Percentiles rank a stretch among this genome's conserved stretches.
These are phyloP conservation scores for Galago senegalensis DNA, from an alignment of 2,797 vertebrate genomes.

Conservation along the genomic window DNA sequence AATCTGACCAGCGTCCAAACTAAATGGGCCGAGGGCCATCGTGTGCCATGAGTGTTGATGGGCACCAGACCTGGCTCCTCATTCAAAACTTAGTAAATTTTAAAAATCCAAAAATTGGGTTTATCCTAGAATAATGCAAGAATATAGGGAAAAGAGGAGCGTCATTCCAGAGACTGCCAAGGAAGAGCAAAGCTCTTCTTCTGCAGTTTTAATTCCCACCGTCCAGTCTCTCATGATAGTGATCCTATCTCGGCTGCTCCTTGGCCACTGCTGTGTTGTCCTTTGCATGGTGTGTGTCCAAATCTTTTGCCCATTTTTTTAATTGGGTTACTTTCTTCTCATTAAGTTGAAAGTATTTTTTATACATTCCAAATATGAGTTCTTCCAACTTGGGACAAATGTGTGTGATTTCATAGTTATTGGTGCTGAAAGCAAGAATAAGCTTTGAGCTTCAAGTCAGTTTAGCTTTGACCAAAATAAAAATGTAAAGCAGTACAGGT, in stretches of 20 bases:
- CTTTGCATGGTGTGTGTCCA: slow-evolving; percentile 1
- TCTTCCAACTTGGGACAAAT: neutral
- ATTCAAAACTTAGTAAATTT: neutral
- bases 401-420: neutral
- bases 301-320: slow-evolving; percentile 28
- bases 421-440: neutral
- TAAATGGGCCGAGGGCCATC: neutral
- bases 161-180: neutral
- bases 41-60: neutral
- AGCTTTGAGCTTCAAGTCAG: neutral
- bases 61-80: neutral
- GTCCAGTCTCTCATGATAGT: neutral
- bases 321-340: neutral
- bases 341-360: slow-evolving; percentile 32
- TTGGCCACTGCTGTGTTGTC: neutral
- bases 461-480: slow-evolving; percentile 41
- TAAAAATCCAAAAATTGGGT: neutral
- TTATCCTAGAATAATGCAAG: neutral
- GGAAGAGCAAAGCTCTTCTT: neutral
- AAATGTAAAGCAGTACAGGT: neutral
- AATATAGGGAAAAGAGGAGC: neutral
- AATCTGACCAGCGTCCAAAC: neutral
- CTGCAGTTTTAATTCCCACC: neutral
- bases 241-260: neutral
- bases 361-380: neutral